Percentiles rank a stretch among this genome's conserved stretches.
These are phyloP conservation scores for Machaerirhynchus nigripectus DNA, from an alignment of 2,113 vertebrate genomes.

Conservation along the genomic window DNA sequence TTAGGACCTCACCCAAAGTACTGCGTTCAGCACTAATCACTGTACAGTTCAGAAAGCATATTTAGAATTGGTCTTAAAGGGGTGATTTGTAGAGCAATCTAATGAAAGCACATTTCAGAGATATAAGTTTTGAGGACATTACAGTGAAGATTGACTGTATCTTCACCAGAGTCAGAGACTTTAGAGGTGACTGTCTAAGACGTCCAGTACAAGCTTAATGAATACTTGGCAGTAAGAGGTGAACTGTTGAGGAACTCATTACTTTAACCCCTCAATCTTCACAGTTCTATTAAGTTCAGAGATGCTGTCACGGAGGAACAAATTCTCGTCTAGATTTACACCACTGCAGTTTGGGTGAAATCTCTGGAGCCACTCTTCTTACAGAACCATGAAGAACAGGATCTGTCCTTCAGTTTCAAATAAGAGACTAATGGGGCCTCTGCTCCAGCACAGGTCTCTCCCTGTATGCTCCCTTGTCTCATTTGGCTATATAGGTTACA, in stretches of 20 bases:
- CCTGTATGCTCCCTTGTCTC: neutral
- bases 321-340: slow-evolving; percentile 36
- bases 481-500: neutral
- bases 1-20: slow-evolving; percentile 69
- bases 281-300: slow-evolving; percentile 70
- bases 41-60: slow-evolving; percentile 57
- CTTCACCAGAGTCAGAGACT: slow-evolving; percentile 60
- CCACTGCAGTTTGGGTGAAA: neutral
- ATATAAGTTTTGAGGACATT: slow-evolving; percentile 70
- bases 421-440: neutral
- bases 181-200: slow-evolving; percentile 61
- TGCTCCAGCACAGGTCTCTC: neutral
- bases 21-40: slow-evolving; percentile 65
- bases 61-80: slow-evolving; percentile 71
- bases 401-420: neutral
- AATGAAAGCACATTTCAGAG: slow-evolving; percentile 66
- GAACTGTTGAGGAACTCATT: slow-evolving; percentile 61
- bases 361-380: neutral
- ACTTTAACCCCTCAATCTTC: slow-evolving; percentile 65
- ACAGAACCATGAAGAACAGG: neutral
- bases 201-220: slow-evolving; percentile 40
- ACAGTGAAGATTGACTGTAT: slow-evolving; percentile 67
- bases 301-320: neutral
- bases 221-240: slow-evolving; percentile 36
- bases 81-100: slow-evolving; percentile 68